A percentile compares a stretch with the other conserved stretches of the same genome.
Conservation (phyloP, 1,140 invertebrate species). For the Habropoda laboriosa region DNA sequence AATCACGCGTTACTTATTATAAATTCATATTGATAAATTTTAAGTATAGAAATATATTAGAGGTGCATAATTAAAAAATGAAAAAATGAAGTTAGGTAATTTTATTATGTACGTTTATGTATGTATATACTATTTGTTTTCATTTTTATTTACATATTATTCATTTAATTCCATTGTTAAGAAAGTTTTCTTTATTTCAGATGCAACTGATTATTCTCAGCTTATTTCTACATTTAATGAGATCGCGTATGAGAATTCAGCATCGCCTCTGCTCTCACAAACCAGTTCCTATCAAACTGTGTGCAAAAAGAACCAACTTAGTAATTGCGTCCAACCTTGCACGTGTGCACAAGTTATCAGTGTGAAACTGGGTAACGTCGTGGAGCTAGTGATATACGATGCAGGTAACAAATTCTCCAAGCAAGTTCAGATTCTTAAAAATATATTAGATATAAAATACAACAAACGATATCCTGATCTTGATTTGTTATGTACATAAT, state of each 20-base stretch:
- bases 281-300: neutral
- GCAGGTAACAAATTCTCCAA: conserved; percentile 49
- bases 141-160: neutral
- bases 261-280: conserved; percentile 80
- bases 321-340: conserved; percentile 35
- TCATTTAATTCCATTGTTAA: neutral
- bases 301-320: conserved; percentile 1
- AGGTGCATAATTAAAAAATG: too few species aligned
- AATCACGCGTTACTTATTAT: neutral
- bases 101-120: too few species aligned
- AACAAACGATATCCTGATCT: too few species aligned
- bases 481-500: too few species aligned
- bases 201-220: neutral
- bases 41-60: too few species aligned
- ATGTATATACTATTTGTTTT: too few species aligned
- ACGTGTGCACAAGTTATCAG: conserved; percentile 43
- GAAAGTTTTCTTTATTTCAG: conserved; percentile 27
- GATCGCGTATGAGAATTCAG: conserved; percentile 77
- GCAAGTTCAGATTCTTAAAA: too few species aligned
- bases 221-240: conserved; percentile 74
- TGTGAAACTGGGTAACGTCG: neutral
- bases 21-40: neutral
- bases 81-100: too few species aligned
- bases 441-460: too few species aligned
- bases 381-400: conserved; percentile 59